Base-by-base conservation (phyloP, 2,888 invertebrate genomes). In the Phymatocera aterrima region DNA sequence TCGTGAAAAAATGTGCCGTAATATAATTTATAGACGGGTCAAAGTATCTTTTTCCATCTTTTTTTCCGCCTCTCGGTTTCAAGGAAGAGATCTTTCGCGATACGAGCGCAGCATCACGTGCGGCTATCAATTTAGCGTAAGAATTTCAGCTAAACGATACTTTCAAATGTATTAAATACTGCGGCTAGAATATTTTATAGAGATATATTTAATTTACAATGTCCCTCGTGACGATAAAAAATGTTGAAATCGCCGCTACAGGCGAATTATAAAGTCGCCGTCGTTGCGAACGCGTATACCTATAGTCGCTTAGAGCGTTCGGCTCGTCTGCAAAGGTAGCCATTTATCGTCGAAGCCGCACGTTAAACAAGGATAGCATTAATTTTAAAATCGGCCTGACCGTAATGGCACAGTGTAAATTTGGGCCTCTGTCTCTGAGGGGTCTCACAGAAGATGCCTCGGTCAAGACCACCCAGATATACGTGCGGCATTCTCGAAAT, bases 401-500 rank as follows among this genome's bases (percentile, higher is more conserved):
- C 57, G 75, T 75, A 75, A 75, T 75, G 75, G 75, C 75, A 75
- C 75, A 75, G 75, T 75, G 75, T 75, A 75, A 75, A 75, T 75
- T 75, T 75, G 57, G 75, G 75, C 75, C 75, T 75, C 75, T 54
- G 57, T 57, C 57, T 75, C 75, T 60, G 75, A 57, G 75, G 75
- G 75, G 60, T 60, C 75, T 60, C 57, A n/a, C 57, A 75, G 43
- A 60, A 75, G 75, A 75, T 75, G 75, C 75, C 75, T 57, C 57
- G 57, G 75, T 75, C 75, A 75, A 75, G 75, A 75, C 75, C 75
- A 75, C 75, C 75, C 75, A 75, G 75, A 57, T 75, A 75, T 75
- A 60, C 75, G 72, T 72, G 51, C 75, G 75, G 75, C 75, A 60
- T 75, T 75, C 75, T 60, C 75, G 54, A 75, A 75, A 75, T 75